Evolutionary conservation across 1,140 invertebrate genomes (phyloP), one percentile per base, ranked within the genome.

Genomic region (Philaenus spumarius): DNA sequence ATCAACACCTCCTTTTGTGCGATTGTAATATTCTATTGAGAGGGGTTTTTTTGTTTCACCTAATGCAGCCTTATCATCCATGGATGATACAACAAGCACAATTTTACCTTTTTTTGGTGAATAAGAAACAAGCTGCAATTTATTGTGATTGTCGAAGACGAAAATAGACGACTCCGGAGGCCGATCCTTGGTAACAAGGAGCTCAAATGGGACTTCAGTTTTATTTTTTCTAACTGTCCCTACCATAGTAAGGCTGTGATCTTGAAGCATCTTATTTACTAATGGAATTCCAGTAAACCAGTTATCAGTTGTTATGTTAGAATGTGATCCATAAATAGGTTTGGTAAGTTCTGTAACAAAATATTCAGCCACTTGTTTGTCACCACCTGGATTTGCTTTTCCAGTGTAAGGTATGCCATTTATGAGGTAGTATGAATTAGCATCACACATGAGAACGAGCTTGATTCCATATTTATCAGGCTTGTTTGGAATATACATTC

Each of bases 381-480:
- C 39, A 40, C 39, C 39, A 17, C 39, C 14, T 40, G 39, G 2
- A 40, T 40, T 17, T 14, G 17, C 39, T 14, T 40, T 40, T 40
- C 39, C 17, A 40, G 39, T 40, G 12, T 40, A 40, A n/a, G 17
- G 17, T 40, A 40, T 40, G 14, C 39, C 39, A 40, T 17, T 40
- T n/a, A 40, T 40, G 39, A 40, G 3, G 39, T 35, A 7, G 34
- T 40, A 14, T n/a, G 39, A 40, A 17, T 40, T 40, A 3, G 39
- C 39, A 63, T 72, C 67, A n/a, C 61, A 65, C 22, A 72, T 56
- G 20, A 50, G 60, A 30, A 66, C 35, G 40, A 74, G 63, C 67
- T 76, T 75, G 20, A 78, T 59, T 0, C 75, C 76, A 62, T 71
- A 75, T 55, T 74, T 75, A 39, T 64, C 66, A 2, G 75, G 73